Conservation (phyloP, 2,888 invertebrate species). For the Nysson spinosus region DNA sequence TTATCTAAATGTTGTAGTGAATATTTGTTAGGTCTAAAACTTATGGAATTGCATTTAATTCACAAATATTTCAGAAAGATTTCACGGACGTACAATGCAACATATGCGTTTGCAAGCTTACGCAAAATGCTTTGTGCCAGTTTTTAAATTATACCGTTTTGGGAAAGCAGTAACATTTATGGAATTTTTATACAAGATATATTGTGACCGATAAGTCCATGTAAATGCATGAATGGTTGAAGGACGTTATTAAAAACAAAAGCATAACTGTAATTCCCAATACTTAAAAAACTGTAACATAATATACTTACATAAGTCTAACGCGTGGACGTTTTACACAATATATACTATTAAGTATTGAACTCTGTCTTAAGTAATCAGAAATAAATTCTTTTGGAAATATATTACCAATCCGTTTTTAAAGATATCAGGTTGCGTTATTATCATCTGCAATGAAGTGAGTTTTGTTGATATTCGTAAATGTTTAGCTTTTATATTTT, state of each 20-base stretch:
- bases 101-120: constrained; percentile 18
- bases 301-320: constrained; percentile 33
- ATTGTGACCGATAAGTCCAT: constrained; percentile 17
- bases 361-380: constrained; percentile 40
- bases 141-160: constrained; percentile 29
- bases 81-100: constrained; percentile 2
- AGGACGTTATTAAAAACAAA: constrained; percentile 21
- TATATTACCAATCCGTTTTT: constrained; percentile 15
- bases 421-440: too few relatives aligned
- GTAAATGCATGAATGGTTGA: constrained; percentile 13
- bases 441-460: too few relatives aligned
- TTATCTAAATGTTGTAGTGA: constrained; percentile 9
- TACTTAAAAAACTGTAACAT: constrained; percentile 33
- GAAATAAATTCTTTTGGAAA: constrained; percentile 49
- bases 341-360: constrained; percentile 43
- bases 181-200: constrained; percentile 45
- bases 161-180: constrained; percentile 26
- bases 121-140: constrained; percentile 21
- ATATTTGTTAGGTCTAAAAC: constrained; percentile 15
- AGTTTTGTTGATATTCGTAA: too few relatives aligned
- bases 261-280: constrained; percentile 40
- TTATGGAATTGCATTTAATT: constrained; percentile 40
- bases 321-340: constrained; percentile 48
- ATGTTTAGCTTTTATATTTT: too few relatives aligned
- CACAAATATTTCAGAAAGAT: constrained; percentile 15